phyloP scores from a whole-genome alignment of 2,888 invertebrate genomes.

The Parthenolecanium corni region DNA sequence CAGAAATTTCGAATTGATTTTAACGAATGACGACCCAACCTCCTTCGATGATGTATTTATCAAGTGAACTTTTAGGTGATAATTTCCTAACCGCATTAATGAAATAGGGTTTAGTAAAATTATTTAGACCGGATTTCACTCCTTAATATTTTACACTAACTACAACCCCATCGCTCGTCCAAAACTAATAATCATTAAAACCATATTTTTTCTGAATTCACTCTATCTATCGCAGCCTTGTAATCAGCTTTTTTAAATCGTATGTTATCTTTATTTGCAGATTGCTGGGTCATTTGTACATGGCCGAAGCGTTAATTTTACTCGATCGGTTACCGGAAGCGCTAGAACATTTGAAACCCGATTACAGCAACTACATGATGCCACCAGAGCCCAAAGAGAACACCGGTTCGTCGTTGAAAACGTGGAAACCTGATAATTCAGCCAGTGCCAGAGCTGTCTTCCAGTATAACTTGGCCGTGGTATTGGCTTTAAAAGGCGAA shows the following conservation, averaged over 20 bases:
- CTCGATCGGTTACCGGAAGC: constrained; percentile 74
- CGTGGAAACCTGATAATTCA: constrained; percentile 53
- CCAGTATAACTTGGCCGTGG: constrained; percentile 66
- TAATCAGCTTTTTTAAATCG: not conserved
- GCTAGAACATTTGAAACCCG: constrained; percentile 67
- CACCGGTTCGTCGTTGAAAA: constrained; percentile 35
- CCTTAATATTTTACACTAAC: too few species aligned
- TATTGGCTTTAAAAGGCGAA: constrained; percentile 61
- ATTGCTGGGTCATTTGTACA: constrained; percentile 75
- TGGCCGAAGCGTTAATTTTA: constrained; percentile 74
- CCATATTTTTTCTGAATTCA: too few species aligned
- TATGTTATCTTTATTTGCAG: constrained; percentile 39
- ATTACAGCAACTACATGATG: constrained; percentile 51
- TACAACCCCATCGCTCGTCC: too few species aligned
- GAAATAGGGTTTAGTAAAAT: too few species aligned
- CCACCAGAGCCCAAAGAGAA: constrained; percentile 35
- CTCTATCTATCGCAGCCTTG: too few species aligned
- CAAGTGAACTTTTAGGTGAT: too few species aligned
- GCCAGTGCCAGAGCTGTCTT: constrained; percentile 57
- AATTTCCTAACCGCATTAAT: too few species aligned
- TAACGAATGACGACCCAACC: too few species aligned
- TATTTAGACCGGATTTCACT: too few species aligned
- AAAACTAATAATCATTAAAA: too few species aligned
- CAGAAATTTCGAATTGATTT: too few species aligned
- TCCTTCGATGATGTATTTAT: too few species aligned